Conservation (phyloP, 2,797 vertebrate species). For the Typhlichthys subterraneus region DNA sequence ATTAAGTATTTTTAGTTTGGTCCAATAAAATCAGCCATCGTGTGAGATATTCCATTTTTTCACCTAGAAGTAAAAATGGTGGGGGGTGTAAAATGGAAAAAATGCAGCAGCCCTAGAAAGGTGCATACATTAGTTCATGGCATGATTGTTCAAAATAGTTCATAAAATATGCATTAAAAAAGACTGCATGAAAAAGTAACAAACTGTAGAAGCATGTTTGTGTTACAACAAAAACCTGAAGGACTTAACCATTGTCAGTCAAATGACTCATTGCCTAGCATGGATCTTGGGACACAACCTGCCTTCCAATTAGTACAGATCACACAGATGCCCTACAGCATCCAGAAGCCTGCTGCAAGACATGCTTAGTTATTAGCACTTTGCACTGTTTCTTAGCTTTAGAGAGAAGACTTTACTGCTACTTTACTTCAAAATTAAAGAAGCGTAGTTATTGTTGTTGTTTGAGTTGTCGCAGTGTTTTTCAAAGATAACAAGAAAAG, state of each 20-base stretch:
- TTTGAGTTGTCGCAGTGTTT: constrained; percentile 42
- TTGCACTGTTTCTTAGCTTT: constrained; percentile 19
- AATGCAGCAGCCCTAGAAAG: too few relatives aligned
- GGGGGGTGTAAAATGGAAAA: too few relatives aligned
- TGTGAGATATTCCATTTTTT: background rate
- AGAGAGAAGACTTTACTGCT: constrained; percentile 20
- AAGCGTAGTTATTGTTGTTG: constrained; percentile 22
- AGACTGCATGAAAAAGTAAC: background rate
- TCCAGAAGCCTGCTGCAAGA: background rate
- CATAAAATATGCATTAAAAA: too few relatives aligned
- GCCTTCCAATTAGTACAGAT: constrained; percentile 17
- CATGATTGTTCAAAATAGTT: too few relatives aligned
- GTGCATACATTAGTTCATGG: too few relatives aligned
- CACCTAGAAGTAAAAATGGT: background rate
- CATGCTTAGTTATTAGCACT: background rate
- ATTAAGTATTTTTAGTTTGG: too few relatives aligned
- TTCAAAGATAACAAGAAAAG: constrained; percentile 42
- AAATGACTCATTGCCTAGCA: constrained; percentile 2
- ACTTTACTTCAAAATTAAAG: constrained; percentile 27
- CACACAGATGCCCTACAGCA: constrained; percentile 8
- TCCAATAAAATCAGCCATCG: background rate
- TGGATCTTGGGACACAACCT: constrained; percentile 3
- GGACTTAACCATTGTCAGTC: background rate
- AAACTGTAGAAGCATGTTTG: background rate
- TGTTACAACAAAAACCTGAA: background rate